Base-by-base conservation (phyloP, 2,797 vertebrate genomes). In the Ammospiza maritima region DNA sequence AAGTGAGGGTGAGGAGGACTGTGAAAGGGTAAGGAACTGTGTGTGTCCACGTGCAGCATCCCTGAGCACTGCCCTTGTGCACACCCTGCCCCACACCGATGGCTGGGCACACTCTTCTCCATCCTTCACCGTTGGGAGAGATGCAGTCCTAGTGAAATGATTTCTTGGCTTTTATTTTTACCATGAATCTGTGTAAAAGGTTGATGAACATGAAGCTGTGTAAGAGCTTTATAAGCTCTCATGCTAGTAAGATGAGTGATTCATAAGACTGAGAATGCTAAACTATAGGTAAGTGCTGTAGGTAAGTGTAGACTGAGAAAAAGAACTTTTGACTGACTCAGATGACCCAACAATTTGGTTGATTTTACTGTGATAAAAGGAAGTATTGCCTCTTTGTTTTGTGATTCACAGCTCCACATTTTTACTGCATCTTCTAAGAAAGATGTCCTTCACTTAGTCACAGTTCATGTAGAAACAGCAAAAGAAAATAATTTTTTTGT, bases 31-130 rank as follows among this genome's bases (percentile, higher is more conserved):
- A 21, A 11, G 21, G 23, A 71, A 20, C 1, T 58, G 5, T 29
- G 10, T n/a, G 3, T 48, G 19, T 48, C 56, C 32, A 19, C 2
- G 1, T 21, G 16, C 3, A 38, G 4, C 7, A n/a, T 10, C 17
- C 17, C 11, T 48, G 51, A 69, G 36, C 45, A 36, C 32, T 23
- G 34, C 13, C 20, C 5, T 70, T 34, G 19, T 0, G 1, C 23
- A 47, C 29, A 72, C 10, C 34, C 13, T 61, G 11, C 18, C 20
- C 45, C 42, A 30, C 22, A 4, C 6, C 19, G 25, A 16, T 30
- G 44, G 6, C 11, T 79, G 32, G 42, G 8, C 32, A 20, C 4
- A 13, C 7, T 48, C 29, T 89, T 78, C 54, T 64, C 53, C 32
- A 36, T 40, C 13, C 13, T 38, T 70, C 57, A 10, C 5, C 58